These are phyloP conservation scores for Glomeris maerens DNA, from an alignment of 1,140 invertebrate species.

Conservation along the genomic window DNA sequence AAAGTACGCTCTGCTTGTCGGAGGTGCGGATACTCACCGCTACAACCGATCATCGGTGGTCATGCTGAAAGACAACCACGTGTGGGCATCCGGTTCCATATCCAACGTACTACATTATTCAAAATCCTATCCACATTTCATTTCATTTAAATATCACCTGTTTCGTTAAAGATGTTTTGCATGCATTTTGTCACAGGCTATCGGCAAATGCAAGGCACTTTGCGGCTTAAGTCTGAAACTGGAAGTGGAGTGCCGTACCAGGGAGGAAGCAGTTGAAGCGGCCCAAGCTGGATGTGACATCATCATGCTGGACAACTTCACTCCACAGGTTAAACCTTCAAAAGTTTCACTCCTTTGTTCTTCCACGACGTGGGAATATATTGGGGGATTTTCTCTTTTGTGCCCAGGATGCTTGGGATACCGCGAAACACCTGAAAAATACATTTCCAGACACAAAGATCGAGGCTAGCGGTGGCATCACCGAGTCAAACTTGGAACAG, in stretches of 20 bases:
- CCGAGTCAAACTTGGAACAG: constrained; percentile 23
- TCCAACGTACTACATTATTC: constrained; percentile 23
- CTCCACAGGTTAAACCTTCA: constrained; percentile 24
- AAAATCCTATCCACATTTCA: not conserved
- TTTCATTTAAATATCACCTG: not conserved
- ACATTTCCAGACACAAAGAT: constrained; percentile 28
- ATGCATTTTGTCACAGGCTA: constrained; percentile 26
- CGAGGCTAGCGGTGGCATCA: constrained; percentile 35
- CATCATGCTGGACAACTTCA: constrained; percentile 37
- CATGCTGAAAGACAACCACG: constrained; percentile 39
- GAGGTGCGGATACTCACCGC: constrained; percentile 32
- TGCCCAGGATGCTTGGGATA: constrained; percentile 23
- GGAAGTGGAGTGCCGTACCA: constrained; percentile 35
- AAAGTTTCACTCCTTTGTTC: too few relatives aligned
- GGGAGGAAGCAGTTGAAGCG: constrained; percentile 31
- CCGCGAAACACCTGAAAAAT: constrained; percentile 26
- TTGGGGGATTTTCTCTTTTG: too few relatives aligned
- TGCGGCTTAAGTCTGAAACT: constrained; percentile 33
- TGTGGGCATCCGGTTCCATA: constrained; percentile 32
- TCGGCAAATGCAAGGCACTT: constrained; percentile 27
- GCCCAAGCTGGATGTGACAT: constrained; percentile 31
- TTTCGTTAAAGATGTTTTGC: constrained; percentile 5
- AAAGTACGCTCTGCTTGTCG: constrained; percentile 36
- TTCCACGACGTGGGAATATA: too few relatives aligned
- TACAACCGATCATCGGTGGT: constrained; percentile 36